Evolutionary conservation across 2,797 vertebrate genomes (phyloP), one percentile per base, ranked within the genome.

Genomic region (Arvicola amphibius): DNA sequence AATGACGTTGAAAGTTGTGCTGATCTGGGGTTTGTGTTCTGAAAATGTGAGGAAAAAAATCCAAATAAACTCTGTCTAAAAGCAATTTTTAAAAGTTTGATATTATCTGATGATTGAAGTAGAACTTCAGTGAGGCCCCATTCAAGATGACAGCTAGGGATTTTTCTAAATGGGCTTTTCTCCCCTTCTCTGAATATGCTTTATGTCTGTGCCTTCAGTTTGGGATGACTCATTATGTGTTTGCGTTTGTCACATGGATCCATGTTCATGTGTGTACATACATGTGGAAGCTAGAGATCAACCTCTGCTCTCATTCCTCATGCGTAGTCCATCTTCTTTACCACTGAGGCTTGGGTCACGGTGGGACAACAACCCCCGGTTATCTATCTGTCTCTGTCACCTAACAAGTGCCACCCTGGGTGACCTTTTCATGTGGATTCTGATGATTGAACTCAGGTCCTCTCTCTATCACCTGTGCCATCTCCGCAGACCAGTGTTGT

Each of bases 1-100:
- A 95, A 78, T 46, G 43, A 53, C 40, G 16, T 92, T 92, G 65
- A 95, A 96, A 94, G 59, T 37, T 80, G 17, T 69, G n/a, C 48
- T 83, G 19, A 63, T 46, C 8, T 37, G 9, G 5, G 1, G n/a
- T 2, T 29, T 48, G 27, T 40, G 78, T 43, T 6, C 84, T 73
- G 65, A 61, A 19, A 48, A n/a, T 56, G 16, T 46, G 51, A 90
- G 29, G 43, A 48, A 92, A 95, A 86, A 56, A 96, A 76, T 21
- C 14, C 32, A 94, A 48, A 78, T 34, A 67, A 29, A 11, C 21
- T 48, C 25, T 95, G 16, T n/a, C 56, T 3, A 71, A 67, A 88
- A 25, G n/a, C 69, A 67, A 7, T 9, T 51, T 79, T 69, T 12
- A n/a, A 6, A 71, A 83, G 23, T 73, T 94, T 96, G 77, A 37